phyloP scores from a whole-genome alignment of 2,797 vertebrate genomes.

The Periparus ater region DNA sequence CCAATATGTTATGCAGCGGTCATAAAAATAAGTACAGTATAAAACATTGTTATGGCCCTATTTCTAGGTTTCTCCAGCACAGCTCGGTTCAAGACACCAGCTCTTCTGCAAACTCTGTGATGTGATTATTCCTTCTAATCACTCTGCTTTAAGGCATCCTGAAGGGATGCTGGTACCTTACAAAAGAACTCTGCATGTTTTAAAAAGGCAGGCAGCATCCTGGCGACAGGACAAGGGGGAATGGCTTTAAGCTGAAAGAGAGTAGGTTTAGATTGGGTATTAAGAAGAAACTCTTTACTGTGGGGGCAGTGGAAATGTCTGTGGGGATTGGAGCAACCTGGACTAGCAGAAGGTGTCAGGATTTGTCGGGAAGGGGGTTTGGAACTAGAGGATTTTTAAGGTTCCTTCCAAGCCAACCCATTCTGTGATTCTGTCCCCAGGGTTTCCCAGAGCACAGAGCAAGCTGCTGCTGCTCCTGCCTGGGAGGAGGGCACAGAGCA shows the following conservation, averaged over 20 bases:
- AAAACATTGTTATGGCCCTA: slow-evolving; percentile 32
- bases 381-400: background rate
- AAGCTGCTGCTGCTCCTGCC: background rate
- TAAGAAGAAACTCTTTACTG: background rate
- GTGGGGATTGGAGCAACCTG: background rate
- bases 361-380: no score
- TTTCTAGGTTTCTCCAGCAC: background rate
- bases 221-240: background rate
- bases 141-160: background rate
- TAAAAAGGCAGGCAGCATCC: background rate
- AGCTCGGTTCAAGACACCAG: background rate
- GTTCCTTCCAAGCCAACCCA: background rate
- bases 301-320: background rate
- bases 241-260: background rate
- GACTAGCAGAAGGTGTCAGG: background rate
- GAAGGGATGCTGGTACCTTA: background rate
- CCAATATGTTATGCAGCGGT: slow-evolving; percentile 33
- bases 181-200: background rate
- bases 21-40: slow-evolving; percentile 55
- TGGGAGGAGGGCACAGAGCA: background rate
- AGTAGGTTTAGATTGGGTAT: background rate
- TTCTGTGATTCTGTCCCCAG: background rate
- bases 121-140: background rate
- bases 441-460: background rate
- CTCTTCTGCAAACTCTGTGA: background rate